Percentiles rank a stretch among this genome's conserved stretches.
Evolutionary conservation across 2,797 vertebrate genomes (phyloP).

Genomic region (Macroramphosus scolopax): DNA sequence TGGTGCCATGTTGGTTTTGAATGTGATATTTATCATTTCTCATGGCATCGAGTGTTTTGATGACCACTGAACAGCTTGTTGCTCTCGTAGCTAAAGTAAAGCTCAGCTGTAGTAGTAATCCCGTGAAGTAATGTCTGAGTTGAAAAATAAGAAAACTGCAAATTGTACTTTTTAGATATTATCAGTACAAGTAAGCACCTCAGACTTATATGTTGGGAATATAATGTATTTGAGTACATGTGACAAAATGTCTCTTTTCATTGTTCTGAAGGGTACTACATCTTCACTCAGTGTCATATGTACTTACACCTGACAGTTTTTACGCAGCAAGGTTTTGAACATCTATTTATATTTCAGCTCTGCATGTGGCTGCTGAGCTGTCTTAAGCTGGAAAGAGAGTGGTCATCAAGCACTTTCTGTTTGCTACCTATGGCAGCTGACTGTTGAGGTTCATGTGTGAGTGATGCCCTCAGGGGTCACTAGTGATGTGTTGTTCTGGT

Average conservation of each 20-base stretch:
- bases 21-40: slow-evolving; percentile 44
- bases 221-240: not conserved
- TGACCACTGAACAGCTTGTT: slow-evolving; percentile 49
- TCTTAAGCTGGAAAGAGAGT: slow-evolving; percentile 22
- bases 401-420: slow-evolving; percentile 63
- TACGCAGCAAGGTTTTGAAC: slow-evolving; percentile 10
- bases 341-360: slow-evolving; percentile 3
- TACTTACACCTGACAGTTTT: slow-evolving; percentile 8
- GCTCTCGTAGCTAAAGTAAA: not conserved
- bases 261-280: not conserved
- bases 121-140: no score
- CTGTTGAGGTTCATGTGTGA: slow-evolving; percentile 42
- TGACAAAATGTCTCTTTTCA: slow-evolving; percentile 9
- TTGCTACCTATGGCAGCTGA: slow-evolving; percentile 42
- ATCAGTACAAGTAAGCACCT: no score
- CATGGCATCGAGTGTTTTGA: slow-evolving; percentile 49
- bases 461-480: slow-evolving; percentile 41
- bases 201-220: no score
- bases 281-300: slow-evolving; percentile 7
- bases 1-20: slow-evolving; percentile 33
- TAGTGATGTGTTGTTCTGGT: slow-evolving; percentile 49
- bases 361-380: slow-evolving; percentile 20
- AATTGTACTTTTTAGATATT: no score
- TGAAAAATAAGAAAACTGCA: no score
- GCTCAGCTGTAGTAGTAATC: no score